phyloP scores from a whole-genome alignment of 2,113 vertebrate species.

The Brienomyrus longianalis region DNA sequence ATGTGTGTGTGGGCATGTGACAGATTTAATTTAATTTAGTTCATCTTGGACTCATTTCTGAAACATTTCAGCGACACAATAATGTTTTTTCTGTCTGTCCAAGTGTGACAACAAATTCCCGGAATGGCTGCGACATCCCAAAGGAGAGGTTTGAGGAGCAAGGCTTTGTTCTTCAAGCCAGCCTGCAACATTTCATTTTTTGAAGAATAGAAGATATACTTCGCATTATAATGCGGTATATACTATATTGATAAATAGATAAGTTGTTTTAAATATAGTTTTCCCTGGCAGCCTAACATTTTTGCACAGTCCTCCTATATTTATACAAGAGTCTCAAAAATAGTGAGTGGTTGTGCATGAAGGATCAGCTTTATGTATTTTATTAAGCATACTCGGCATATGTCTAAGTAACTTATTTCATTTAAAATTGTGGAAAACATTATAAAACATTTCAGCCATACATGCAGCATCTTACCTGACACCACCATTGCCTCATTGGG shows the following conservation, averaged over 20 bases:
- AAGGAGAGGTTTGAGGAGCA: not conserved
- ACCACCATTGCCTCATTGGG: slow-evolving; percentile 96
- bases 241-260: not conserved
- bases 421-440: not conserved
- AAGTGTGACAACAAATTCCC: not conserved
- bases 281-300: not conserved
- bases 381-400: not conserved
- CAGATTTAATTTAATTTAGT: not conserved
- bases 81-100: not conserved
- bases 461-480: slow-evolving; percentile 62
- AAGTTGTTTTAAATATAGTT: not conserved
- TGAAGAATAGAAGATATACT: not conserved
- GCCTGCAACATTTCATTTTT: not conserved
- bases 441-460: not conserved
- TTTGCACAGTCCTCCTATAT: not conserved
- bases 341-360: not conserved
- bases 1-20: not conserved
- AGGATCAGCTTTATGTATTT: not conserved
- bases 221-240: not conserved
- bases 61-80: not conserved
- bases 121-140: not conserved
- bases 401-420: not conserved
- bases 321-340: not conserved
- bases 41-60: not conserved
- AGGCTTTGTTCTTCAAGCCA: not conserved